Evolutionary conservation across 2,797 vertebrate genomes (phyloP).

Genomic region (Dryobates pubescens): DNA sequence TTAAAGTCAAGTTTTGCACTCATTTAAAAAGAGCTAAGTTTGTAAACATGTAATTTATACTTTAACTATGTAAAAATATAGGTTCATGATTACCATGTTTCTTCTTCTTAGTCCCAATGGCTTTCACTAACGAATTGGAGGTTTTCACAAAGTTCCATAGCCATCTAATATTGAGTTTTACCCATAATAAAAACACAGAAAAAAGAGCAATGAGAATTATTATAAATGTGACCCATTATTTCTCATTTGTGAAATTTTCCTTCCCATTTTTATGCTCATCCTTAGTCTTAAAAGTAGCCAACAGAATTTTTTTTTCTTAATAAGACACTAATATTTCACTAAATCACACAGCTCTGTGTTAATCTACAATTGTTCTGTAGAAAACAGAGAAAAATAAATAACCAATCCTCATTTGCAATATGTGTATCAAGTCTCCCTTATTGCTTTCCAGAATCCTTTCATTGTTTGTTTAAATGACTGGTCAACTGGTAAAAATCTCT

Average conservation of each 20-base stretch:
- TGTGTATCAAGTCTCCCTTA: no score
- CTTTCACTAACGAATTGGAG: not conserved
- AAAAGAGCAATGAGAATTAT: not conserved
- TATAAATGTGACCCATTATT: not conserved
- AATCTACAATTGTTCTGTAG: not conserved
- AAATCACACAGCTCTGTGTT: not conserved
- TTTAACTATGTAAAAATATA: not conserved
- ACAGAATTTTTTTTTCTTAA: not conserved
- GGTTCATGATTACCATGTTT: not conserved
- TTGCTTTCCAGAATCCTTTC: no score
- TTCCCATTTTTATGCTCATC: rapidly evolving
- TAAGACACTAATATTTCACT: not conserved
- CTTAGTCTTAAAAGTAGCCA: not conserved
- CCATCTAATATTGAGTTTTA: not conserved
- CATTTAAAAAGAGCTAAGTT: not conserved
- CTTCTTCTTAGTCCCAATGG: not conserved
- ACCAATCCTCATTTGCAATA: not conserved
- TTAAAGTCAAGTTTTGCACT: not conserved
- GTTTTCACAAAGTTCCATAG: not conserved
- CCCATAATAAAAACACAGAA: not conserved
- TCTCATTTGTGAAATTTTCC: not conserved
- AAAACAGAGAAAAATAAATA: not conserved
- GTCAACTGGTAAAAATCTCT: not conserved
- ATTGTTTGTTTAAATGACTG: not conserved
- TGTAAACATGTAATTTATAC: not conserved